Evolutionary conservation across 1,140 invertebrate genomes (phyloP).

Genomic region (Oedothorax gibbosus): DNA sequence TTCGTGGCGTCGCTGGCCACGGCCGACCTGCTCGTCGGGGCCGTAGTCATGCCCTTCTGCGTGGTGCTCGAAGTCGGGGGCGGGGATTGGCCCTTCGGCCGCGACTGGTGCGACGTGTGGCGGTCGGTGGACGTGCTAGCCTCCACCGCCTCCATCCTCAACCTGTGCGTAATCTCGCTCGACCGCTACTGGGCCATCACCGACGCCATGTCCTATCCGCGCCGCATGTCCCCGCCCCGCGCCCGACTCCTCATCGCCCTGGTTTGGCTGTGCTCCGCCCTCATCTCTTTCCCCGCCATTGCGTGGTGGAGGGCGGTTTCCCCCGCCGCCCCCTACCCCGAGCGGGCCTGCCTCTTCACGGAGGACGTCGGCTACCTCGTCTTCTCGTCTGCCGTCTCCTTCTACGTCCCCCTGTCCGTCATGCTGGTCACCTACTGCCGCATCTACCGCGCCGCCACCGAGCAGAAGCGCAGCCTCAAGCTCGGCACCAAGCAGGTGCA

Average conservation of each 20-base stretch:
- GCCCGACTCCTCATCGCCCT: conserved; percentile 85
- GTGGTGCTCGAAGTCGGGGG: conserved; percentile 81
- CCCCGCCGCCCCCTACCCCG: conserved; percentile 52
- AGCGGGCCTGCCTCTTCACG: conserved; percentile 84
- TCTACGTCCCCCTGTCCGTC: conserved; percentile 95
- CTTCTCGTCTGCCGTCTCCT: conserved; percentile 96
- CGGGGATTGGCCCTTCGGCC: conserved; percentile 68
- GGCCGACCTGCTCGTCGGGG: conserved; percentile 82
- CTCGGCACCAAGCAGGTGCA: conserved; percentile 74
- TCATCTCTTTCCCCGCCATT: conserved; percentile 96
- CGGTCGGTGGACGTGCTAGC: conserved; percentile 95
- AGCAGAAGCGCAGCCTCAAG: conserved; percentile 91
- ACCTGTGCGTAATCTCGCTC: conserved; percentile 96
- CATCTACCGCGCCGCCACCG: conserved; percentile 93
- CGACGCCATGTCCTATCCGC: conserved; percentile 96
- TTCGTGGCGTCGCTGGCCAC: conserved; percentile 82
- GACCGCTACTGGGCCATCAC: conserved; percentile 97
- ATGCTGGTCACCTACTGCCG: conserved; percentile 98
- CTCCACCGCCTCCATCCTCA: conserved; percentile 95
- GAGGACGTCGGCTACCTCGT: conserved; percentile 91
- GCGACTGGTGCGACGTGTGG: conserved; percentile 94
- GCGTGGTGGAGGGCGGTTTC: conserved; percentile 88
- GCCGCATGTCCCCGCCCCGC: conserved; percentile 85
- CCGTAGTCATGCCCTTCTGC: conserved; percentile 82
- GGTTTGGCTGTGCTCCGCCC: conserved; percentile 92